phyloP scores from a whole-genome alignment of 2,888 invertebrate genomes.

The Volucella inflata region DNA sequence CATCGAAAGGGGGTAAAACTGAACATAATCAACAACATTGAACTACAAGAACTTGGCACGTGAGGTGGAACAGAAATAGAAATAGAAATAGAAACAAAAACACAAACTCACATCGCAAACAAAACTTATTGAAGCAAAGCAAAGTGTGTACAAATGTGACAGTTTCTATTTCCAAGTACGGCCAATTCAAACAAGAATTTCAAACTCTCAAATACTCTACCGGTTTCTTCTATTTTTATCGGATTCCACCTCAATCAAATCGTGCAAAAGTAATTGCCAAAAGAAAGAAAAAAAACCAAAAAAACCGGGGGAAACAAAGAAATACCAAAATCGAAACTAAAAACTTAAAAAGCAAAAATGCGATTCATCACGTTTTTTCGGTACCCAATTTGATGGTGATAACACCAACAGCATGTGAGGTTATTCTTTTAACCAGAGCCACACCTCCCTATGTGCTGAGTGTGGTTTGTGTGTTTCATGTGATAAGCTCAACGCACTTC shows the following conservation, averaged over 20 bases:
- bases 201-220: constrained; percentile 36
- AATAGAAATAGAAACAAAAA: background rate
- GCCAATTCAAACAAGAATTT: constrained; percentile 27
- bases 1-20: background rate
- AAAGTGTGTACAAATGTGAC: constrained; percentile 7
- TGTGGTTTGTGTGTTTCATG: background rate
- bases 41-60: constrained; percentile 29
- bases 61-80: constrained; percentile 11
- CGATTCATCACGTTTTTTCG: constrained; percentile 49
- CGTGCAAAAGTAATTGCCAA: constrained; percentile 40
- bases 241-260: constrained; percentile 19
- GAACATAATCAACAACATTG: background rate
- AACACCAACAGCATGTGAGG: constrained; percentile 14
- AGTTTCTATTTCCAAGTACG: background rate
- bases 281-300: too few relatives aligned
- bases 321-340: constrained; percentile 2
- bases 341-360: constrained; percentile 6
- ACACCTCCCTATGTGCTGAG: background rate
- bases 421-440: background rate
- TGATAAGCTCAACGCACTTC: too few relatives aligned
- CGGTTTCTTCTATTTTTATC: constrained; percentile 55
- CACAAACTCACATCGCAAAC: background rate
- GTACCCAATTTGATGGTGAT: constrained; percentile 1
- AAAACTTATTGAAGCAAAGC: constrained; percentile 21
- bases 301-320: constrained; percentile 10